phyloP scores from a whole-genome alignment of 2,888 invertebrate genomes.

The Subacronicta megacephala region DNA sequence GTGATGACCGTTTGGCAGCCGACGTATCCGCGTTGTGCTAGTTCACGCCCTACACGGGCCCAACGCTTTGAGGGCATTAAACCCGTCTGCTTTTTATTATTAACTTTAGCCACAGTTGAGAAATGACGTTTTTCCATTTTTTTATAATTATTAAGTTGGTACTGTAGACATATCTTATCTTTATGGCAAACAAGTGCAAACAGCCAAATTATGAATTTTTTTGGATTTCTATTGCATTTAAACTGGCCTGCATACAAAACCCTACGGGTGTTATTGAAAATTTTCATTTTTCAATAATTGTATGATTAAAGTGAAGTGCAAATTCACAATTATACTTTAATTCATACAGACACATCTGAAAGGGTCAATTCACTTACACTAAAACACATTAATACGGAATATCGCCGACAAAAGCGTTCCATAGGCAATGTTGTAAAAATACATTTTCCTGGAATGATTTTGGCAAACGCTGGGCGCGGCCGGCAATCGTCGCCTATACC shows the following conservation, averaged over 20 bases:
- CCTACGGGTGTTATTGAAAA: no score
- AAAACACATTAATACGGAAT: slow-evolving; percentile 27
- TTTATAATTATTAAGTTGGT: no score
- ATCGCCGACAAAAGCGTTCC: slow-evolving; percentile 54
- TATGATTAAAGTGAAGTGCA: no score
- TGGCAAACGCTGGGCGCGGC: slow-evolving; percentile 58
- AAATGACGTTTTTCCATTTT: background rate
- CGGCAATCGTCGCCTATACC: slow-evolving; percentile 43
- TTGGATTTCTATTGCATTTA: no score
- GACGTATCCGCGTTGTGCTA: slow-evolving; percentile 36
- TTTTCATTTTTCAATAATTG: no score
- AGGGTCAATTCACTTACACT: no score
- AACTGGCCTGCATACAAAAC: no score
- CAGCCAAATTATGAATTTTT: no score
- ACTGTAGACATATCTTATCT: no score
- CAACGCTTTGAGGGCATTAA: slow-evolving; percentile 28
- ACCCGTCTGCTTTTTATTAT: slow-evolving; percentile 36
- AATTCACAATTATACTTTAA: no score
- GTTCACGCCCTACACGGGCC: slow-evolving; percentile 27
- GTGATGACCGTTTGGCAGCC: slow-evolving; percentile 35
- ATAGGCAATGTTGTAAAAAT: slow-evolving; percentile 59
- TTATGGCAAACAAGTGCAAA: no score
- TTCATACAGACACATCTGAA: no score
- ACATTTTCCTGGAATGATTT: slow-evolving; percentile 63
- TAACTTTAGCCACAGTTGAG: background rate